Evolutionary conservation across 2,888 invertebrate species (phyloP).

Genomic region (Cactoblastis cactorum): DNA sequence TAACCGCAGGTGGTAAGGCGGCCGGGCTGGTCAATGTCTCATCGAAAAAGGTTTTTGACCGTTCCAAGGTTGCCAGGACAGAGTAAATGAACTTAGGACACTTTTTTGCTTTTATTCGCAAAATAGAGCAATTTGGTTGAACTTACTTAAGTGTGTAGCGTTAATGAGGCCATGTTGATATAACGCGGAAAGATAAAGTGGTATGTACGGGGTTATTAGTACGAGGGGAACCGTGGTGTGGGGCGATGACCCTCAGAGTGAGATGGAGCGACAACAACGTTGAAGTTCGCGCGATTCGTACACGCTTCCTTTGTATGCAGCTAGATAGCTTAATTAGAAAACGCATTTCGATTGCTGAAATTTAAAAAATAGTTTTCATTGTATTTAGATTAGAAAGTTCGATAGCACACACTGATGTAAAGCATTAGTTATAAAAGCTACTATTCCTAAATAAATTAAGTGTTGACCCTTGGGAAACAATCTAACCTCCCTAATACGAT

Average conservation of each 20-base stretch:
- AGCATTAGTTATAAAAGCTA: no score
- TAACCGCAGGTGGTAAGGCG: conserved; percentile 50
- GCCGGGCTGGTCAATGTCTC: conserved; percentile 64
- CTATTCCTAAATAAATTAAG: no score
- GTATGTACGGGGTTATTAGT: conserved; percentile 68
- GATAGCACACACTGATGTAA: no score
- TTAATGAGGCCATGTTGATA: conserved; percentile 13
- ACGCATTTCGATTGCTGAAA: no score
- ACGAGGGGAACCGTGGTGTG: conserved; percentile 61
- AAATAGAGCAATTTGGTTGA: conserved; percentile 13
- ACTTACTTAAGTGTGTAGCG: conserved; percentile 18
- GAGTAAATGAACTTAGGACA: conserved; percentile 56
- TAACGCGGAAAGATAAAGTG: conserved; percentile 41
- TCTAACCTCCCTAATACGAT: no score
- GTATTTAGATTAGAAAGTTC: no score
- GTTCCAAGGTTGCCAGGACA: conserved; percentile 67
- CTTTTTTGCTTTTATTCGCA: conserved; percentile 24
- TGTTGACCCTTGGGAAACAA: no score
- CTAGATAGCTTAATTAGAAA: not conserved
- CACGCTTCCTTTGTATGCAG: conserved; percentile 8
- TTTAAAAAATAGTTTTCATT: no score
- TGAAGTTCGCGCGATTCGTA: conserved; percentile 65
- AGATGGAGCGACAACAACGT: conserved; percentile 74
- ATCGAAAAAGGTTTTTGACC: conserved; percentile 59
- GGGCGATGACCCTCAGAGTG: conserved; percentile 73